Base-by-base conservation (phyloP, 2,113 vertebrate genomes). In the Scolopax mira region DNA sequence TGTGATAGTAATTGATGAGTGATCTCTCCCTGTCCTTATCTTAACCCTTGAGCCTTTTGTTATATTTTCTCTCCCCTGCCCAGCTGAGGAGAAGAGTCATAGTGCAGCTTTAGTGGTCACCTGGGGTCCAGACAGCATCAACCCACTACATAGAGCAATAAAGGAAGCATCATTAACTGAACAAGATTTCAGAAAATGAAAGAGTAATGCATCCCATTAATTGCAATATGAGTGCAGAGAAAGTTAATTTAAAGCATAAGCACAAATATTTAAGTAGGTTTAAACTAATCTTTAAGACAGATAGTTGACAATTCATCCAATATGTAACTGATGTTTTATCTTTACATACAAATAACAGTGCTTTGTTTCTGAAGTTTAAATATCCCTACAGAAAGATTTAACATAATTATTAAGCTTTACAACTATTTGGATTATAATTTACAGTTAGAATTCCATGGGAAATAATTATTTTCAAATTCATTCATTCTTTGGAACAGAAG, bases 1-100 rank as follows among this genome's bases (percentile, higher is more conserved):
- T 1, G 1, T 19, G 21, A 80, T 0, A 1, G 21, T 46, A 67
- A 35, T 5, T 46, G 19, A 2, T 57, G 33, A 57, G 11, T 37
- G 33, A 49, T 31, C 19, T n/a, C 30, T 49, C 57, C 21, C 25
- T 58, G 41, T 18, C 61, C 25, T 46, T 37, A 57, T 15, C 25
- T 55, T 2, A 0, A 80, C 25, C 11, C 31, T 44, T 1, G 8
- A 44, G 33, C 31, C 11, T 80, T 80, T 80, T 2, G 2, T 66
- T 66, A 18, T 35, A 24, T 55, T 31, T 80, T 44, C 19, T 46
- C 3, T 57, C 27, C 27, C 31, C 39, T 31, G 21, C 31, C 27
- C 41, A 31, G 24, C 9, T 57, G 41, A 80, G 39, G 11, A 46
- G 21, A 3, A 11, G 33, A 25, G 21, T 16, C 10, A 57, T 25